phyloP scores from a whole-genome alignment of 2,888 invertebrate genomes.

The Drosophila pseudotakahashii region DNA sequence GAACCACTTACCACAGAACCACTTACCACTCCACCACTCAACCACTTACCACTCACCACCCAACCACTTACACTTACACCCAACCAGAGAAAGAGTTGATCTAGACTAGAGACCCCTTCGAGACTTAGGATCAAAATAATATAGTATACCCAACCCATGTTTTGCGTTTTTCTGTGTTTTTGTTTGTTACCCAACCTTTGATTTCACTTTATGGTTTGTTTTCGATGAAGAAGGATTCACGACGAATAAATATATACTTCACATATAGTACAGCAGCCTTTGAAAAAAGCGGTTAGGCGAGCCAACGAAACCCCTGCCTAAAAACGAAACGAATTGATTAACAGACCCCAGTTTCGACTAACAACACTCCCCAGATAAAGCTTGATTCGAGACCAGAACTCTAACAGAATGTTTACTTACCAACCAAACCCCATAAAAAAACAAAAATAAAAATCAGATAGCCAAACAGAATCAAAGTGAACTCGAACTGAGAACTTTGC shows the following conservation, averaged over 20 bases:
- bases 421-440: not conserved
- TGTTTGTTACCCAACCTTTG: slow-evolving; percentile 52
- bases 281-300: slow-evolving; percentile 40
- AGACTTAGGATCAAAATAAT: slow-evolving; percentile 33
- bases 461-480: slow-evolving; percentile 35
- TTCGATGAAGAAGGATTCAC: slow-evolving; percentile 65
- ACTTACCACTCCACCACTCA: slow-evolving; percentile 15
- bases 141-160: slow-evolving; percentile 26
- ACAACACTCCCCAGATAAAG: slow-evolving; percentile 6
- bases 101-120: slow-evolving; percentile 33
- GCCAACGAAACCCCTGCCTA: slow-evolving; percentile 7
- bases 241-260: slow-evolving; percentile 77
- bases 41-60: slow-evolving; percentile 18
- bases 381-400: slow-evolving; percentile 49
- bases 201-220: slow-evolving; percentile 51
- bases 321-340: slow-evolving; percentile 12
- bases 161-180: slow-evolving; percentile 46
- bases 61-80: slow-evolving; percentile 42
- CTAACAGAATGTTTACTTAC: slow-evolving; percentile 71
- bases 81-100: slow-evolving; percentile 54
- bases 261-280: slow-evolving; percentile 82
- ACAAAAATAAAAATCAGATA: slow-evolving; percentile 4
- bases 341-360: slow-evolving; percentile 9
- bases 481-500: slow-evolving; percentile 47
- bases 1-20: slow-evolving; percentile 15